These are phyloP conservation scores for Tachuris rubrigastra DNA, from an alignment of 2,113 vertebrate species.

Conservation along the genomic window DNA sequence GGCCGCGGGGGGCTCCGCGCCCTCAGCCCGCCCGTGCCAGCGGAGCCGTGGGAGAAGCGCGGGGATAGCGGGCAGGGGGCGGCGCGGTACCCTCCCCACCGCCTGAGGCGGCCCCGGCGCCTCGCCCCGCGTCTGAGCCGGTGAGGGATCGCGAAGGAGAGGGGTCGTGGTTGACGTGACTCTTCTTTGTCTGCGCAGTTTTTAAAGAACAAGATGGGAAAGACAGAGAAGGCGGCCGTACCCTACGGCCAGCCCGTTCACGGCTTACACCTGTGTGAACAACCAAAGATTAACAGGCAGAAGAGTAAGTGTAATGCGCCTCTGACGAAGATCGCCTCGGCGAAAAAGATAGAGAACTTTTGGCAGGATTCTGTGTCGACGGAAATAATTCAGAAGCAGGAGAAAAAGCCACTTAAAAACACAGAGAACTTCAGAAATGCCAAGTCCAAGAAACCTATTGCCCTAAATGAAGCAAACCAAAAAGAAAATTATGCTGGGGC, in stretches of 20 bases:
- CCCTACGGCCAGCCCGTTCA: constrained; percentile 73
- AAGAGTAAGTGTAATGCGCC: constrained; percentile 76
- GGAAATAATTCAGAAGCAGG: constrained; percentile 68
- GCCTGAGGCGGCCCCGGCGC: no score
- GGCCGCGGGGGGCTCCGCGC: not conserved
- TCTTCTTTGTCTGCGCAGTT: constrained; percentile 75
- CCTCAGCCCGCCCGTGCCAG: not conserved
- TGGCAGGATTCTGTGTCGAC: constrained; percentile 71
- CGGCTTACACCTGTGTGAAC: constrained; percentile 76
- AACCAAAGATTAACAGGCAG: constrained; percentile 72
- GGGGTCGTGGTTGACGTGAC: not conserved
- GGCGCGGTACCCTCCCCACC: fast-evolving
- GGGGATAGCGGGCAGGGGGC: not conserved
- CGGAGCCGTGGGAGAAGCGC: not conserved
- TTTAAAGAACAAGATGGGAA: constrained; percentile 85
- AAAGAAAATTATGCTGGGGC: constrained; percentile 93
- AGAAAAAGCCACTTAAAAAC: constrained; percentile 80
- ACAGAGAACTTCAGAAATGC: constrained; percentile 73
- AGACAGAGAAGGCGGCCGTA: constrained; percentile 76
- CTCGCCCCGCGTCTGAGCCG: no score
- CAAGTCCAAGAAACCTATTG: constrained; percentile 64
- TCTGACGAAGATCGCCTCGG: constrained; percentile 58
- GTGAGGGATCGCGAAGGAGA: not conserved
- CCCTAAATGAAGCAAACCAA: constrained; percentile 72
- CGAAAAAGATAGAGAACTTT: constrained; percentile 76